Conservation (phyloP, 92 coral and sea anemone species). For the Blastomussa wellsi region DNA sequence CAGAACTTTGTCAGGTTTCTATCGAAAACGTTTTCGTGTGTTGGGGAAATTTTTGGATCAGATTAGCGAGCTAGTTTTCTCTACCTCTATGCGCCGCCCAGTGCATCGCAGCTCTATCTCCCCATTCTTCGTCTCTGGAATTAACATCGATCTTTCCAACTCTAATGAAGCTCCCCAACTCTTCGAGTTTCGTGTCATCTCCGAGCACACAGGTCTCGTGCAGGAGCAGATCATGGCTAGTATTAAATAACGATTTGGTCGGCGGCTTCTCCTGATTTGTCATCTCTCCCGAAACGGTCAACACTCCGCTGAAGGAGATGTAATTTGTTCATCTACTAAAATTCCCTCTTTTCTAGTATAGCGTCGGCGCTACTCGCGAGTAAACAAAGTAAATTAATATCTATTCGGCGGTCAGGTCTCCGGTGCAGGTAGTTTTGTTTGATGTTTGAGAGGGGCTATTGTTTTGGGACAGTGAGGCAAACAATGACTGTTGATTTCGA, state of each 20-base stretch:
- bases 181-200: conserved; percentile 78
- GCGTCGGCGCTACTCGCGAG: background rate
- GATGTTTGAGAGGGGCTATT: background rate
- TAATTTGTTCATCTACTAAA: background rate
- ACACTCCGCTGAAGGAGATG: background rate
- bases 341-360: background rate
- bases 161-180: conserved; percentile 73
- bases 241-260: conserved; percentile 35
- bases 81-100: conserved; percentile 87
- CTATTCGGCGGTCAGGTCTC: background rate
- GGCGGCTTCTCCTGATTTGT: conserved; percentile 23
- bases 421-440: background rate
- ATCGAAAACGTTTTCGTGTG: background rate
- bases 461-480: conserved; percentile 18
- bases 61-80: background rate
- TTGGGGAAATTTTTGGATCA: background rate
- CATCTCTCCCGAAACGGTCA: conserved; percentile 1
- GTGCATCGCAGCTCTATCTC: conserved; percentile 78
- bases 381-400: conserved; percentile 19
- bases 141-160: conserved; percentile 81
- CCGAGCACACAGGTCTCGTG: conserved; percentile 85
- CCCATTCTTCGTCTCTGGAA: conserved; percentile 85
- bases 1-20: background rate
- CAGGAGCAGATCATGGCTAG: conserved; percentile 64
- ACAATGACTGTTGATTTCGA: conserved; percentile 12